Conservation (phyloP, 2,113 vertebrate genomes). For the Melanerpes formicivorus region DNA sequence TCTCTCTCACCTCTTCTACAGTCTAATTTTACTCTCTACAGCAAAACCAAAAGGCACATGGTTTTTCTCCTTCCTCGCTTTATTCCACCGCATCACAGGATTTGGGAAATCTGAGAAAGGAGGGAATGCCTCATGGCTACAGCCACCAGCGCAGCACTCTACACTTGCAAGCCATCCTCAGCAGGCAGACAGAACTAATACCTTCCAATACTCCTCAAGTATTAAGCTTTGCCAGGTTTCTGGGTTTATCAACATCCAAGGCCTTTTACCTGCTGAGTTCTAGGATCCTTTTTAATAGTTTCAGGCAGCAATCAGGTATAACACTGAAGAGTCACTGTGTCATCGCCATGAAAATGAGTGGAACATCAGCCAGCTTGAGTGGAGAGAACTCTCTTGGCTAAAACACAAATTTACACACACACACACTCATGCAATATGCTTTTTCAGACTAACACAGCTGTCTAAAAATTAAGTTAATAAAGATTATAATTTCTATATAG, state of each 20-base stretch:
- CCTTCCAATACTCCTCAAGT: not conserved
- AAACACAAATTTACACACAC: not conserved
- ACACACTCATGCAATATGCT: too few relatives aligned
- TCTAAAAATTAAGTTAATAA: not conserved
- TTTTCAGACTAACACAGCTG: not conserved
- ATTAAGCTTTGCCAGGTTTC: not conserved
- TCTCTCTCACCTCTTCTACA: not conserved
- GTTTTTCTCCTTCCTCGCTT: not conserved
- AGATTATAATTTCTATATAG: not conserved
- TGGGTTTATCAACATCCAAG: not conserved
- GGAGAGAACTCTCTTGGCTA: not conserved
- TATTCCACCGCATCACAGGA: rapidly evolving
- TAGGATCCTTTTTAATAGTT: not conserved
- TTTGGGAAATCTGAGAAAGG: not conserved
- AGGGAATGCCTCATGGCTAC: rapidly evolving
- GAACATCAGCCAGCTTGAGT: not conserved
- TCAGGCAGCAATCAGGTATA: not conserved
- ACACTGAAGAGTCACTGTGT: not conserved
- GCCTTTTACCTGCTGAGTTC: not conserved
- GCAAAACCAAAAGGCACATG: not conserved
- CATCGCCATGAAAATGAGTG: rapidly evolving
- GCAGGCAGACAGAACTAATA: not conserved
- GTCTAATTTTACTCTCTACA: not conserved
- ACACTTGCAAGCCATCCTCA: not conserved
- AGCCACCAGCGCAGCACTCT: not conserved